Percentiles rank a stretch among this genome's conserved stretches.
These are phyloP conservation scores for Monodelphis domestica DNA, from an alignment of 2,797 vertebrate genomes.

Conservation along the genomic window DNA sequence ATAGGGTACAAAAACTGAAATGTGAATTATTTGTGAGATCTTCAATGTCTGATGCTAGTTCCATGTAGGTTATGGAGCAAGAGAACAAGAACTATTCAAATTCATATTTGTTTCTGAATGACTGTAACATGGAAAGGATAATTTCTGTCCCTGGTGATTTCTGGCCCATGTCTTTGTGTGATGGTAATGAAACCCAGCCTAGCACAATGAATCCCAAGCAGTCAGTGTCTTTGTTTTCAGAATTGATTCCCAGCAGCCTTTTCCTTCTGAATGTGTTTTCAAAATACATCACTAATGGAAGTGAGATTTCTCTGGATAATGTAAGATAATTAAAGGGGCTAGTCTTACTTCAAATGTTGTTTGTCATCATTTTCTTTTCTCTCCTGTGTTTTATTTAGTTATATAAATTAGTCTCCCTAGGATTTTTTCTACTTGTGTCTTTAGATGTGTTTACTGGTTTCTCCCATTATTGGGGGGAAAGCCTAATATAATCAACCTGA, in stretches of 20 bases:
- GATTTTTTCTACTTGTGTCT: neutral
- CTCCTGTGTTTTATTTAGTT: conserved; percentile 13
- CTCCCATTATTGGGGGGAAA: conserved; percentile 18
- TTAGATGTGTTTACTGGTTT: neutral
- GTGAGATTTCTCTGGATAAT: conserved; percentile 26
- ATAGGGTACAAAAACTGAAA: neutral
- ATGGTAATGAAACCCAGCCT: neutral
- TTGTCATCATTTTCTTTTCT: conserved; percentile 19
- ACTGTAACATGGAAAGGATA: neutral
- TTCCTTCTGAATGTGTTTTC: conserved; percentile 4
- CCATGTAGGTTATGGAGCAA: conserved; percentile 23
- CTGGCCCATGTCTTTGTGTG: conserved; percentile 32
- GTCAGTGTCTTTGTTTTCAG: conserved; percentile 8
- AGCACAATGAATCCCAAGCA: conserved; percentile 1
- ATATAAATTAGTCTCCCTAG: neutral
- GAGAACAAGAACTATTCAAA: neutral
- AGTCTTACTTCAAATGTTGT: neutral
- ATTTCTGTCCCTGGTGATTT: conserved; percentile 30
- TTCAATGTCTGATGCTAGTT: conserved; percentile 1
- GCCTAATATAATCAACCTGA: neutral
- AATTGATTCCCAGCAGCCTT: conserved; percentile 36
- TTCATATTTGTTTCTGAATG: neutral
- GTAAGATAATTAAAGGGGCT: conserved; percentile 25
- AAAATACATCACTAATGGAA: conserved; percentile 29
- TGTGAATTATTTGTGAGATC: conserved; percentile 15